Evolutionary conservation across 1,140 invertebrate genomes (phyloP), one percentile per base, ranked within the genome.

Genomic region (Aradophagus sp.): DNA sequence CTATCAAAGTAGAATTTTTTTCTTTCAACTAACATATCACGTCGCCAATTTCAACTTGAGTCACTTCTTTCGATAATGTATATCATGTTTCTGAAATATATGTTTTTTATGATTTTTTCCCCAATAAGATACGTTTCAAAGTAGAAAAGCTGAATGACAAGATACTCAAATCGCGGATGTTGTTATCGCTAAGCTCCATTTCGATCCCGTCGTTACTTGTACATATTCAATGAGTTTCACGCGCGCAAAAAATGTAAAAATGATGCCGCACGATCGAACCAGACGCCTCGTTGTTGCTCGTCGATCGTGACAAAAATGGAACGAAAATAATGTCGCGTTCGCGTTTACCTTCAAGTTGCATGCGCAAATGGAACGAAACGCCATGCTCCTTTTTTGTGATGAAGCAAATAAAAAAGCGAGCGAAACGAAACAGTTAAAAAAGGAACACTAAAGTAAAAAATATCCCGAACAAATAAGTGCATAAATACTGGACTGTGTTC

Each of bases 161-260:
- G 55, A 53, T 52, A 59, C 53, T 45, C 39, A 47, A 68, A 56
- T 68, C 63, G 20, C 55, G 63, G 53, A 58, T 59, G 39, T 53
- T 68, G 45, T 59, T 68, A 67, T 67, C 39, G 34, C 39, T 11
- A 7, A 23, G 29, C 47, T 44, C 19, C 42, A 13, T 48, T 66
- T 41, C 42, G 42, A 15, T 31, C 12, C 10, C 19, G 36, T 36
- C 35, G 52, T 66, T 58, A 58, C 62, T 66, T 52, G 59, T 59
- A 50, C 53, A 59, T 68, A 68, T 68, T 68, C 65, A 61, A 56
- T 69, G 56, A 56, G 53, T 62, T 55, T 26, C 27, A 12, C 16
- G 35, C 62, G 15, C 16, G 35, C 62, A 55, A 62, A 62, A 69
- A 61, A 61, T 31, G 23, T 35, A 47, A 41, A 69, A 62, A 16